Percentiles rank a stretch among this genome's conserved stretches.
Conservation (phyloP, 2,888 invertebrate genomes). For the Leptopilina myrica region DNA sequence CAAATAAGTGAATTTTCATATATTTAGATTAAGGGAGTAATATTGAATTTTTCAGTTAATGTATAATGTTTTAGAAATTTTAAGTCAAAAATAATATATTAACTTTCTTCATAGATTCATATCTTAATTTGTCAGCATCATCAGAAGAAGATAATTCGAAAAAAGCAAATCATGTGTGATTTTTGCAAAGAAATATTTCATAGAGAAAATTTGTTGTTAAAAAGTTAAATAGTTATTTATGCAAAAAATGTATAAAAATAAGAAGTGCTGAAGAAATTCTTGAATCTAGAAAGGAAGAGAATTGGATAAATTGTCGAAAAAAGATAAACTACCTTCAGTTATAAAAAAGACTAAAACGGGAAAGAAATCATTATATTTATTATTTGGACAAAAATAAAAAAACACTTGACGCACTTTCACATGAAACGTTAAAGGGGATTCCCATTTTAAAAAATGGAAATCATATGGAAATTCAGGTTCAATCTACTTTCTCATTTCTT, state of each 20-base stretch:
- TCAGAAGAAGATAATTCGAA: too few relatives aligned
- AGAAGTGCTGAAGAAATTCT: background rate
- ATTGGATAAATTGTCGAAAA: background rate
- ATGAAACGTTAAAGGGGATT: background rate
- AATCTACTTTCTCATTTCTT: background rate
- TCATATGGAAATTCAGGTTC: background rate
- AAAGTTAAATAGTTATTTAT: background rate
- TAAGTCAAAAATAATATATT: too few relatives aligned
- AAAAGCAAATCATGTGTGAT: too few relatives aligned
- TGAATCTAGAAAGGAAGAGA: background rate
- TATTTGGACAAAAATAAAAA: conserved; percentile 12
- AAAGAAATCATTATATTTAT: conserved; percentile 6
- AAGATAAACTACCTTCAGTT: background rate
- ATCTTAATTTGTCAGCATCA: too few relatives aligned
- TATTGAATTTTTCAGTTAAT: too few relatives aligned
- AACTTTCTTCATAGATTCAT: too few relatives aligned
- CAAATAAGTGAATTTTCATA: too few relatives aligned
- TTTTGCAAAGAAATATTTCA: background rate
- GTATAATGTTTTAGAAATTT: too few relatives aligned
- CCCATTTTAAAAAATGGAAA: conserved; percentile 17
- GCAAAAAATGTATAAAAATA: background rate
- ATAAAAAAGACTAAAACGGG: conserved; percentile 1
- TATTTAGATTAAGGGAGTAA: too few relatives aligned
- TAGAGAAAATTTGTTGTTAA: background rate
- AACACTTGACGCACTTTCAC: background rate